Evolutionary conservation across 2,888 invertebrate species (phyloP).

Genomic region (Poecilobothrus nobilitatus): DNA sequence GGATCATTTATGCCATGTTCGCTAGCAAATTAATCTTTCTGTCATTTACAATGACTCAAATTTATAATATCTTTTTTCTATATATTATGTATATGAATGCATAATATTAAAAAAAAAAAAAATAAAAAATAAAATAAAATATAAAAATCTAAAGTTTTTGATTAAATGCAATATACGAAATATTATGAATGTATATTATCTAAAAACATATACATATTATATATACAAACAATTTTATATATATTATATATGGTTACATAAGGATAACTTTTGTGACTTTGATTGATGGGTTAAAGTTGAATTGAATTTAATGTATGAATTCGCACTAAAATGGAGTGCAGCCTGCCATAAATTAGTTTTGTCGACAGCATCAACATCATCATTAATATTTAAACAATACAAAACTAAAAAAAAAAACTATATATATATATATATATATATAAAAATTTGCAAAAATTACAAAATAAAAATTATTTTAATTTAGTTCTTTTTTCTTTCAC

Average conservation of each 20-base stretch:
- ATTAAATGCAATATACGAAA: neutral
- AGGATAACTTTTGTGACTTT: neutral
- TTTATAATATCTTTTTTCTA: neutral
- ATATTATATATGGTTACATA: neutral
- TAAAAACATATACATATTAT: too few relatives aligned
- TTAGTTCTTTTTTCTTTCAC: neutral
- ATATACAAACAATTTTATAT: neutral
- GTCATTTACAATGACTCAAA: neutral
- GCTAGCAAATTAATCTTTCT: slow-evolving; percentile 4
- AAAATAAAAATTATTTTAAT: neutral
- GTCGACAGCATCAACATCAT: neutral
- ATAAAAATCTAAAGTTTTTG: neutral
- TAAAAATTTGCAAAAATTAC: too few relatives aligned
- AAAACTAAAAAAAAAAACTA: too few relatives aligned
- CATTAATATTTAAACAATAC: too few relatives aligned
- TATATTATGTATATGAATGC: too few relatives aligned
- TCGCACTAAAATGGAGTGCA: slow-evolving; percentile 4
- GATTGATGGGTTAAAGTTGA: slow-evolving; percentile 6
- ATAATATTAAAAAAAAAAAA: too few relatives aligned
- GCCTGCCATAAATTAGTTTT: slow-evolving; percentile 6
- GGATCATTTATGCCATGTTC: slow-evolving; percentile 1
- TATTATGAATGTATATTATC: too few relatives aligned
- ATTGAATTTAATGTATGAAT: slow-evolving; percentile 6
- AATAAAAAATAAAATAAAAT: neutral
- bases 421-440: too few relatives aligned